phyloP scores from a whole-genome alignment of 2,797 vertebrate species.

The Australoheros facetus region DNA sequence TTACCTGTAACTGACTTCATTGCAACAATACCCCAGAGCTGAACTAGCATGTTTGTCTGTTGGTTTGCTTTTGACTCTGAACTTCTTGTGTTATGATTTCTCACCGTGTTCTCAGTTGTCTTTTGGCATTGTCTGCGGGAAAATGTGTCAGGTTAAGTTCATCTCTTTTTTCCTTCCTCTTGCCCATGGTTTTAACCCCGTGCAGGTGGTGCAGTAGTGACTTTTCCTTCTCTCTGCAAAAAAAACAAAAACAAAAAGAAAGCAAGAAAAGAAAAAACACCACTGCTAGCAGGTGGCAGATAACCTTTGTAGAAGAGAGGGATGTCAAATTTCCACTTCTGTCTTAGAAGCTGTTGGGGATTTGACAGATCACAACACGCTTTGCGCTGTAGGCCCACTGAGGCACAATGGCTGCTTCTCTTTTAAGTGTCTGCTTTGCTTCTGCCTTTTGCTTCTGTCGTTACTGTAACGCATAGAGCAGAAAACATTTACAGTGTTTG shows the following conservation, averaged over 20 bases:
- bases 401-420: slow-evolving; percentile 25
- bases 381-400: slow-evolving; percentile 32
- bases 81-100: slow-evolving; percentile 39
- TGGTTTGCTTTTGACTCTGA: slow-evolving; percentile 35
- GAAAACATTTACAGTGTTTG: slow-evolving; percentile 9
- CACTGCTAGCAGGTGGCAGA: slow-evolving; percentile 59
- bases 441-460: neutral
- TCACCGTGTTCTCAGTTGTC: slow-evolving; percentile 68
- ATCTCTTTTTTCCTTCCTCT: slow-evolving; percentile 35
- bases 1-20: neutral
- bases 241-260: neutral
- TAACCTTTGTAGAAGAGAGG: slow-evolving; percentile 63
- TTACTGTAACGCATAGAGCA: slow-evolving; percentile 23
- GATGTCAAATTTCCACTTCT: slow-evolving; percentile 60
- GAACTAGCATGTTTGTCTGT: neutral
- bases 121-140: slow-evolving; percentile 80
- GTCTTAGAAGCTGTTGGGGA: slow-evolving; percentile 56
- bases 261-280: neutral
- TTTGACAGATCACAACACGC: slow-evolving; percentile 62
- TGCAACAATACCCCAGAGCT: neutral
- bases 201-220: slow-evolving; percentile 62
- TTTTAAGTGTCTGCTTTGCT: slow-evolving; percentile 29
- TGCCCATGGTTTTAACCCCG: slow-evolving; percentile 34
- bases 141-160: slow-evolving; percentile 82
- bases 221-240: slow-evolving; percentile 15